Evolutionary conservation across 2,113 vertebrate species (phyloP), one percentile per base, ranked within the genome.

Genomic region (Falcunculus frontatus): DNA sequence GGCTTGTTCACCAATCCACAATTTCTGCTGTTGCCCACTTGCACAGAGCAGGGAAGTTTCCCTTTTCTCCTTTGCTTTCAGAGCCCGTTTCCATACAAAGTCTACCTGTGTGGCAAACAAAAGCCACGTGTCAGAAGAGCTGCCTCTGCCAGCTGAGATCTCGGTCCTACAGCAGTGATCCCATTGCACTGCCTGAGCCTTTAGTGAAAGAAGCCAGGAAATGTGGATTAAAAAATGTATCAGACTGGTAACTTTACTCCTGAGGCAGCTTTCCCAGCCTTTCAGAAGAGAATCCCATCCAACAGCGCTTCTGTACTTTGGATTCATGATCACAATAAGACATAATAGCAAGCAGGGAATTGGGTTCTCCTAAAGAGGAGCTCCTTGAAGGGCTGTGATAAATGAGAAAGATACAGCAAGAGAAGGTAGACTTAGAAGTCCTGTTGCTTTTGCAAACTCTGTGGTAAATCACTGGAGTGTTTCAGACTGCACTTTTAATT

Each of bases 401-500:
- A 92, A 63, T 59, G 85, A 68, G 25, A 79, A 75, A 62, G 59
- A 29, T 47, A 10, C 2, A 80, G 50, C 33, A 52, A 33, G 53
- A 83, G 37, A 59, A 80, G 30, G 10, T 13, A n/a, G 16, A 2
- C 60, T 73, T 35, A 9, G 55, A 67, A 69, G 39, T 39, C 27
- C 35, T 44, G 25, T 30, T 83, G 46, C 63, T 80, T 93, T 85
- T 77, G 50, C 4, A 4, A 87, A 39, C 46, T 80, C 79, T 63
- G 64, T 56, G 35, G 39, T 65, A 87, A 93, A 77, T 65, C 75
- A 47, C 25, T 49, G 2, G 10, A 44, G 30, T 22, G 44, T 80
- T 95, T 82, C 70, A 73, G 50, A 27, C 8, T 35, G 67, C 29
- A 18, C 57, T 93, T 95, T 82, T 95, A 88, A 90, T 86, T 74